Percentiles rank a stretch among this genome's conserved stretches.
phyloP scores from a whole-genome alignment of 2,888 invertebrate genomes.

The Lampropteryx suffumata region DNA sequence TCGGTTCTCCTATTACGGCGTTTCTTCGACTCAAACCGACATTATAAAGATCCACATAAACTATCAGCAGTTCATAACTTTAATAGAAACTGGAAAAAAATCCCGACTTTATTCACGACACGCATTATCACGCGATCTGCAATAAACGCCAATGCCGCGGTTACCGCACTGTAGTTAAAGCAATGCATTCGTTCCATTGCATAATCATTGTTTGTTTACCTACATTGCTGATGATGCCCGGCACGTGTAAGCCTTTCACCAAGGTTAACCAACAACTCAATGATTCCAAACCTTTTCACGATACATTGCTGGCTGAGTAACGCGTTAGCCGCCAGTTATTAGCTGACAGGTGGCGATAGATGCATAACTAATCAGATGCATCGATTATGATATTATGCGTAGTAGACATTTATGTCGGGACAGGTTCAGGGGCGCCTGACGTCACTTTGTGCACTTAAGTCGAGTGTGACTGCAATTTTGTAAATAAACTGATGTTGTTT shows the following conservation, averaged over 20 bases:
- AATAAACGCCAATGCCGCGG: conserved; percentile 1
- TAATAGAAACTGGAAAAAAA: too few species aligned
- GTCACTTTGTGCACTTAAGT: conserved; percentile 32
- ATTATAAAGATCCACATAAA: too few species aligned
- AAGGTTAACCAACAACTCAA: conserved; percentile 11
- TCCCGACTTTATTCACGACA: background rate
- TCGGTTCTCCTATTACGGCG: too few species aligned
- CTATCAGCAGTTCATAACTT: too few species aligned
- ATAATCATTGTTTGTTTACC: conserved; percentile 58
- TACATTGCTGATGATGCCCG: conserved; percentile 41
- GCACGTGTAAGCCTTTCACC: conserved; percentile 55
- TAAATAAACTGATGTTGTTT: background rate
- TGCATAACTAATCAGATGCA: background rate
- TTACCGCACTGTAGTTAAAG: background rate
- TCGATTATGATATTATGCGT: background rate
- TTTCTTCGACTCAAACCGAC: too few species aligned
- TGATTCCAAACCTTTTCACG: conserved; percentile 4
- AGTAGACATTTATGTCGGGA: conserved; percentile 13
- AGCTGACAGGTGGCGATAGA: background rate
- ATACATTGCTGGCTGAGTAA: conserved; percentile 33
- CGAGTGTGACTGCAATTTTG: conserved; percentile 1
- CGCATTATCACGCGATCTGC: conserved; percentile 2
- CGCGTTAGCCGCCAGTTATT: background rate
- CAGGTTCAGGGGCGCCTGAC: conserved; percentile 52
- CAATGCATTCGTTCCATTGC: conserved; percentile 42